These are phyloP conservation scores for Brachyhypopomus occidentalis DNA, from an alignment of 2,113 vertebrate genomes.

Conservation along the genomic window DNA sequence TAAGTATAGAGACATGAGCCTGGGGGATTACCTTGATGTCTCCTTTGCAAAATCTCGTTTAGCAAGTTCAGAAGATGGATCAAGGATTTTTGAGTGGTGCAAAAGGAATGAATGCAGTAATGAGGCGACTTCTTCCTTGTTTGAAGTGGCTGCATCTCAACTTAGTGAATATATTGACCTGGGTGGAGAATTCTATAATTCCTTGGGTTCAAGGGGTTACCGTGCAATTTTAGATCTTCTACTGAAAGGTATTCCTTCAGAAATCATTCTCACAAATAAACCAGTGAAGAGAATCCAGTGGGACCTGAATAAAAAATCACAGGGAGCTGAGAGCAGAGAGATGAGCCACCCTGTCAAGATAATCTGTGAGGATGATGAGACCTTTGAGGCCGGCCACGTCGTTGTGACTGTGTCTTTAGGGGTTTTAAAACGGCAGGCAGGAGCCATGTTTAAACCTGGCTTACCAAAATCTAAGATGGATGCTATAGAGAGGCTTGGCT, in stretches of 20 bases:
- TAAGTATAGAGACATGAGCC: conserved; percentile 39
- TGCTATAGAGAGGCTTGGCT: conserved; percentile 61
- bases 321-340: background rate
- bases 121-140: conserved; percentile 63
- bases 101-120: conserved; percentile 64
- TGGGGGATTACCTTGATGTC: conserved; percentile 61
- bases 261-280: conserved; percentile 39
- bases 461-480: conserved; percentile 56
- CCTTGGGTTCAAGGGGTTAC: conserved; percentile 61
- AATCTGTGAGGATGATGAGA: conserved; percentile 56
- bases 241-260: conserved; percentile 53
- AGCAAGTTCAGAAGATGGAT: conserved; percentile 13
- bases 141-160: conserved; percentile 62
- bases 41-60: conserved; percentile 44
- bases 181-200: conserved; percentile 62
- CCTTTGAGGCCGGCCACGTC: conserved; percentile 59
- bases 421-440: conserved; percentile 55
- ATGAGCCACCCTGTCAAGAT: conserved; percentile 42
- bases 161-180: conserved; percentile 53
- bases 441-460: conserved; percentile 57
- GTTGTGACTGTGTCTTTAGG: conserved; percentile 60
- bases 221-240: conserved; percentile 57
- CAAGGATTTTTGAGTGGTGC: conserved; percentile 65
- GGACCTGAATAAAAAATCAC: conserved; percentile 6
- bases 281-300: conserved; percentile 53